Evolutionary conservation across 2,797 vertebrate genomes (phyloP).

Genomic region (Lacerta bilineata): DNA sequence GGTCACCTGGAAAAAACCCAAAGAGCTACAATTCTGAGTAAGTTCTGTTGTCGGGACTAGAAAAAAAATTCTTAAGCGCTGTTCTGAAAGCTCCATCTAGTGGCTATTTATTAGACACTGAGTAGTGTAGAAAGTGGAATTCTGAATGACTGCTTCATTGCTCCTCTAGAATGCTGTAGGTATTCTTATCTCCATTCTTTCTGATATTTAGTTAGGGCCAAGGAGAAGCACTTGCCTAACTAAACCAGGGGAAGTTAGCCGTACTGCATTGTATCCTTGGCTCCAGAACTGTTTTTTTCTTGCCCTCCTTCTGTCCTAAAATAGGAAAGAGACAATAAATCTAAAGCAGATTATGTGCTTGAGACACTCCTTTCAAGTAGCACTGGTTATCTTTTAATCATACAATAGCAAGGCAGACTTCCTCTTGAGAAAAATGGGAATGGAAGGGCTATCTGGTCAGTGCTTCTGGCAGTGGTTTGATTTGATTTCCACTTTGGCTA

Average conservation of each 20-base stretch:
- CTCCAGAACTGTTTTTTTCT: slow-evolving; percentile 43
- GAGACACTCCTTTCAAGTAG: background rate
- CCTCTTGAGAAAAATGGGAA: background rate
- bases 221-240: background rate
- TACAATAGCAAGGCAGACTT: background rate
- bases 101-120: slow-evolving; percentile 26
- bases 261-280: background rate
- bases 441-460: background rate
- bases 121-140: rapidly evolving
- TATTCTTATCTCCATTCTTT: rapidly evolving
- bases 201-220: background rate
- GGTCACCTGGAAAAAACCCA: background rate
- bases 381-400: background rate
- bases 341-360: background rate
- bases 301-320: background rate
- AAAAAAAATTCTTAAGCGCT: rapidly evolving
- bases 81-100: slow-evolving; percentile 71
- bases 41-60: background rate
- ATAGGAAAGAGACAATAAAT: background rate
- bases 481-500: slow-evolving; percentile 1
- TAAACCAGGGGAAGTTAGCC: background rate
- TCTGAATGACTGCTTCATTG: rapidly evolving
- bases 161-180: background rate
- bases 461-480: background rate
- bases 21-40: background rate